These are phyloP conservation scores for Maconellicoccus hirsutus DNA, from an alignment of 1,140 invertebrate genomes.

Conservation along the genomic window DNA sequence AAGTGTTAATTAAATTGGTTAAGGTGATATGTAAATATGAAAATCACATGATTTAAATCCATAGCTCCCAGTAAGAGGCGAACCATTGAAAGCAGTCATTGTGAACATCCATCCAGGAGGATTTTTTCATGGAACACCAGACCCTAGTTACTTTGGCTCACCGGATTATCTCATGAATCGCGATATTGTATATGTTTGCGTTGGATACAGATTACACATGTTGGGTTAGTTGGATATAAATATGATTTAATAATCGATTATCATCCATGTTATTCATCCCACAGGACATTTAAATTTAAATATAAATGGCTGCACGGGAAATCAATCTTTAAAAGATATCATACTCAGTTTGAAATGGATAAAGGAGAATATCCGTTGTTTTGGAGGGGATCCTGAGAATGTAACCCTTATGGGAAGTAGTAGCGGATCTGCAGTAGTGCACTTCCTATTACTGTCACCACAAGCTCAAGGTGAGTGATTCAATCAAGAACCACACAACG, in stretches of 20 bases:
- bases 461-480: conserved; percentile 42
- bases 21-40: neutral
- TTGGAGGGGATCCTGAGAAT: conserved; percentile 64
- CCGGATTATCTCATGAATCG: neutral
- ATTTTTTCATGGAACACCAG: neutral
- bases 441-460: conserved; percentile 51
- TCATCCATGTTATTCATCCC: too few relatives aligned
- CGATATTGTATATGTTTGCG: neutral
- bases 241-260: too few relatives aligned
- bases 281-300: too few relatives aligned
- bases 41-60: too few relatives aligned
- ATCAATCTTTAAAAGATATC: conserved; percentile 61
- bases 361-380: conserved; percentile 60
- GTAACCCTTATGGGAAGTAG: conserved; percentile 77
- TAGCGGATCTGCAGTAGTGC: conserved; percentile 70
- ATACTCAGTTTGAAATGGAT: conserved; percentile 63
- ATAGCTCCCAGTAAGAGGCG: too few relatives aligned
- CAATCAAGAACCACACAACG: too few relatives aligned
- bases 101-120: neutral
- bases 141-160: neutral
- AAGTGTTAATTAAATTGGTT: too few relatives aligned
- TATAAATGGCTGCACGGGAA: conserved; percentile 35
- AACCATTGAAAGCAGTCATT: neutral
- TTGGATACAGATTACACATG: neutral
- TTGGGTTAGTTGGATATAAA: too few relatives aligned